These are phyloP conservation scores for Drosophila ohnishii DNA, from an alignment of 1,140 invertebrate species.

Conservation along the genomic window DNA sequence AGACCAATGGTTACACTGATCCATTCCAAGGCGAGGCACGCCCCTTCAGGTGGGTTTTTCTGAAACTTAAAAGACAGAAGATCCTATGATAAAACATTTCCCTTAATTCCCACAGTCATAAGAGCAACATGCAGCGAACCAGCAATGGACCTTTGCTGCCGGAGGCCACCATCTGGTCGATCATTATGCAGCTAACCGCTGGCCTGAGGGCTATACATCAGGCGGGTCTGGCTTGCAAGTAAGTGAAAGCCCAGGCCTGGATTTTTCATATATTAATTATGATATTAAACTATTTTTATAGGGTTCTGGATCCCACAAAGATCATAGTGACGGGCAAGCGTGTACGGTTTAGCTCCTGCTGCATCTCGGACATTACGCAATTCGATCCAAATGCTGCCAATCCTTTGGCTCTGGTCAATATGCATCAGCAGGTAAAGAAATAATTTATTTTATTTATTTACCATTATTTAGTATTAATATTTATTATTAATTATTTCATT, in stretches of 20 bases:
- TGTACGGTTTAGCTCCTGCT: conserved; percentile 92
- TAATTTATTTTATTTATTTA: no score
- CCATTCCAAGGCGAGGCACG: conserved; percentile 93
- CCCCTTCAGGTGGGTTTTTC: conserved; percentile 84
- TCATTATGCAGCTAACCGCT: conserved; percentile 97
- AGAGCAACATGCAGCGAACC: conserved; percentile 87
- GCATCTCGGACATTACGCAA: conserved; percentile 92
- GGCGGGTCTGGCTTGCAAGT: conserved; percentile 89
- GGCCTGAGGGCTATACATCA: conserved; percentile 95
- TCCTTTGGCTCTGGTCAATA: conserved; percentile 86
- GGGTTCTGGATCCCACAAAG: conserved; percentile 95
- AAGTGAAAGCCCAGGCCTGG: not conserved
- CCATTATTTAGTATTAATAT: not conserved
- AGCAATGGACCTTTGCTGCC: conserved; percentile 90
- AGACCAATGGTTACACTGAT: conserved; percentile 89
- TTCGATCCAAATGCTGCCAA: conserved; percentile 88
- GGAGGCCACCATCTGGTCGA: conserved; percentile 96
- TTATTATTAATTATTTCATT: conserved; percentile 57
- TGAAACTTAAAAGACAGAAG: no score
- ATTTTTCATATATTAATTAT: not conserved
- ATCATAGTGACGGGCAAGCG: conserved; percentile 90
- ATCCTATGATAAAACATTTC: not conserved
- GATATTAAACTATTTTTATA: conserved; percentile 73
- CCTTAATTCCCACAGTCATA: conserved; percentile 85
- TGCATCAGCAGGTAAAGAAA: conserved; percentile 87